Conservation (phyloP, 2,888 invertebrate genomes). For the Eupithecia insigniata region DNA sequence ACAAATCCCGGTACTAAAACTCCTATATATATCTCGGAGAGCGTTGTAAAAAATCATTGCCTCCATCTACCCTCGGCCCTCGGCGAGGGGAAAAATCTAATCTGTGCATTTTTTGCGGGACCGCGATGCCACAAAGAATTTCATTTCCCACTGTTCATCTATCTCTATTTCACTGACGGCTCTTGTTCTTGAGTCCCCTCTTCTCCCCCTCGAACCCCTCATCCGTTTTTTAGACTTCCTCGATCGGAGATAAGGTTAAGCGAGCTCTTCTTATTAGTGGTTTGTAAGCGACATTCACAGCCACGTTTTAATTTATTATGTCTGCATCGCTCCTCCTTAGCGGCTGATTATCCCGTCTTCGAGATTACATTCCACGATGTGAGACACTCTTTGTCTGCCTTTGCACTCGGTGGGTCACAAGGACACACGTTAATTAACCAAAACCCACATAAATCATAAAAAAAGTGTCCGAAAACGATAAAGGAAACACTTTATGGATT, state of each 20-base stretch:
- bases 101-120: slow-evolving; percentile 85
- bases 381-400: slow-evolving; percentile 15
- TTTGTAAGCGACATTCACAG: slow-evolving; percentile 72
- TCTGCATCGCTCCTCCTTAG: slow-evolving; percentile 47
- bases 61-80: slow-evolving; percentile 80
- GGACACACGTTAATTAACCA: slow-evolving; percentile 48
- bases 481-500: slow-evolving; percentile 67
- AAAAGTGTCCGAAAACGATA: slow-evolving; percentile 54
- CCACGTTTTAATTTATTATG: slow-evolving; percentile 70
- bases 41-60: slow-evolving; percentile 85
- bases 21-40: slow-evolving; percentile 80
- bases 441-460: slow-evolving; percentile 42
- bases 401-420: slow-evolving; percentile 17
- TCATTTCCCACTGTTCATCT: slow-evolving; percentile 86
- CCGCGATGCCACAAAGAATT: slow-evolving; percentile 85
- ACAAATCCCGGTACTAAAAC: slow-evolving; percentile 82
- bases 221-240: slow-evolving; percentile 82
- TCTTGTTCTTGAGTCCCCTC: slow-evolving; percentile 79
- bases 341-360: slow-evolving; percentile 40
- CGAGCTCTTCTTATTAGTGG: slow-evolving; percentile 80
- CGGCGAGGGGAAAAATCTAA: slow-evolving; percentile 83
- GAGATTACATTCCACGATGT: slow-evolving; percentile 23
- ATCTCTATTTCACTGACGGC: slow-evolving; percentile 85
- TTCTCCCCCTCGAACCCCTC: slow-evolving; percentile 60
- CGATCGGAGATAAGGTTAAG: slow-evolving; percentile 83